Base-by-base conservation (phyloP, 2,888 invertebrate species). In the Melanostoma mellinum region DNA sequence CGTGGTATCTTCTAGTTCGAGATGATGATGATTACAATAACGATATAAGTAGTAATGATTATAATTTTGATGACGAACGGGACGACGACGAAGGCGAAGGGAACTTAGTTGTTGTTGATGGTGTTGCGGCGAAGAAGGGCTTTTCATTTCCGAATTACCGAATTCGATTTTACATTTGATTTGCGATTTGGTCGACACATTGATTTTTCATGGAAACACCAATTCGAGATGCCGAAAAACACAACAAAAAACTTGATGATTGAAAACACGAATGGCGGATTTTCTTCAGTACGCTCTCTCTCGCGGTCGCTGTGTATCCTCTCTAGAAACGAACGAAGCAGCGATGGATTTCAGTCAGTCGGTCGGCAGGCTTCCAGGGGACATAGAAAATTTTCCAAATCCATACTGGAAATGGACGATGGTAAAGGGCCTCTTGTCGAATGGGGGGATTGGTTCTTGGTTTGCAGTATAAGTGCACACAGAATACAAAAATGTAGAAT, bases 251-350 rank as follows among this genome's bases (percentile, higher is more conserved):
- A 71, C 65, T 75, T 42, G 58, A 74, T 84, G 84, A 74, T 84
- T 79, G 84, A 79, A 84, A 84, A 84, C 79, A 75, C 79, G 84
- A 84, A 84, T 84, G 84, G 84, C 84, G 84, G 84, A 84, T 84
- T 84, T 79, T 79, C 71, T 50, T 61, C 35, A 65, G 69, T 30
- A 50, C 30, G 68, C 71, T 79, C 84, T 84, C 79, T 78, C 82
- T 84, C 74, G 69, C 79, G 79, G 74, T 73, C 63, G 77, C 56
- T 77, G 73, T 73, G 78, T 71, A 79, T 84, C 71, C 84, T 84
- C 84, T 84, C 84, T 36, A 40, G 40, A 32, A 38, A 38, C 20
- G 20, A 20, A 20, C 20, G 20, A 20, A 20, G 20, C 20, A 20
- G 46, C 42, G 65, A 71, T 74, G 74, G 55, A 74, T 61, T 84